Evolutionary conservation across 2,113 vertebrate species (phyloP).

Genomic region (Strix aluco): DNA sequence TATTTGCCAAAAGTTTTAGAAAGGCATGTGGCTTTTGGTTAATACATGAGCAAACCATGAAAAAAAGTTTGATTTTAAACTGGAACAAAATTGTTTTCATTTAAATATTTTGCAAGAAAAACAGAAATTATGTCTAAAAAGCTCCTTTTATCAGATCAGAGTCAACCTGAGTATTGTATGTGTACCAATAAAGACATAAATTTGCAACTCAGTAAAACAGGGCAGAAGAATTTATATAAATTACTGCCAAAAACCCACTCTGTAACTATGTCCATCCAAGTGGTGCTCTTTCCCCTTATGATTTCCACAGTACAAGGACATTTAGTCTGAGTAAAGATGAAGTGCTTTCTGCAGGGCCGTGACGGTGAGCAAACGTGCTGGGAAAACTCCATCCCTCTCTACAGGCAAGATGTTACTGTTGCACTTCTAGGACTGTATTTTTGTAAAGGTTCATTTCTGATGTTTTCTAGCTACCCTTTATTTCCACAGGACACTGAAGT

Average conservation of each 20-base stretch:
- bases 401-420: neutral
- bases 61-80: neutral
- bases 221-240: neutral
- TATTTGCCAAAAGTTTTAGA: neutral
- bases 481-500: neutral
- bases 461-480: neutral
- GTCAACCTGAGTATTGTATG: neutral
- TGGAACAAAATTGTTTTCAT: neutral
- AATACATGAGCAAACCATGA: neutral
- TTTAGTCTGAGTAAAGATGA: neutral
- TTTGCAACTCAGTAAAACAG: neutral
- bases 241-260: neutral
- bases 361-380: neutral
- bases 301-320: neutral
- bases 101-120: neutral
- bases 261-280: neutral
- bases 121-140: neutral
- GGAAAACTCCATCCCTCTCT: neutral
- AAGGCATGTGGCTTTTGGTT: neutral
- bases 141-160: neutral
- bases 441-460: neutral
- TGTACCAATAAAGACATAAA: neutral
- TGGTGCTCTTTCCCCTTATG: neutral
- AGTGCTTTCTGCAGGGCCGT: neutral
- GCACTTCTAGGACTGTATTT: neutral